phyloP scores from a whole-genome alignment of 2,888 invertebrate genomes.

The Neria commutata region DNA sequence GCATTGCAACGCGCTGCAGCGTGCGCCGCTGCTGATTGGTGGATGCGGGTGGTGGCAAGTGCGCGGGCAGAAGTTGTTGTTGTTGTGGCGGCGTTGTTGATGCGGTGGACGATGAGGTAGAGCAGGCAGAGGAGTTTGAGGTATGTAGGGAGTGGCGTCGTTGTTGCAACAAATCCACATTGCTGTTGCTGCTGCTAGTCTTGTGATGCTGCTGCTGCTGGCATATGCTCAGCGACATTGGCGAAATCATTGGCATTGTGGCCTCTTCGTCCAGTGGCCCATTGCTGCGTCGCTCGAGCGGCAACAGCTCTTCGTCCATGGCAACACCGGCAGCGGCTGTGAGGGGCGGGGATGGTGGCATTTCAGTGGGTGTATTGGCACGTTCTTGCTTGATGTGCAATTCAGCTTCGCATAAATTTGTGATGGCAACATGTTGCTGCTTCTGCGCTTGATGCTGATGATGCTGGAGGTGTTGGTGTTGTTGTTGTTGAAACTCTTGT shows the following conservation, averaged over 20 bases:
- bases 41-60: constrained; percentile 30
- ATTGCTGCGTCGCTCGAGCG: constrained; percentile 6
- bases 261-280: constrained; percentile 25
- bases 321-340: constrained; percentile 23
- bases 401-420: constrained; percentile 41
- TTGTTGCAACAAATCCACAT: constrained; percentile 26
- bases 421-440: constrained; percentile 34
- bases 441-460: constrained; percentile 35
- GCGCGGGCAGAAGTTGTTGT: constrained; percentile 32
- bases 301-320: constrained; percentile 21
- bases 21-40: constrained; percentile 30
- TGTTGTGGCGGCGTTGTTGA: constrained; percentile 20
- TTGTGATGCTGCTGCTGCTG: constrained; percentile 25
- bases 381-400: constrained; percentile 61
- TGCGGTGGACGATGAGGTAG: constrained; percentile 28
- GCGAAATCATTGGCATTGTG: constrained; percentile 35
- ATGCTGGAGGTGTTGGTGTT: constrained; percentile 34
- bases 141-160: constrained; percentile 44
- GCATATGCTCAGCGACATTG: constrained; percentile 32
- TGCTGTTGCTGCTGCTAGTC: constrained; percentile 26
- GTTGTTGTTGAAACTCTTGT: constrained; percentile 36
- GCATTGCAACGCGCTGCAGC: constrained; percentile 5
- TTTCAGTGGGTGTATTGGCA: constrained; percentile 47
- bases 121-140: constrained; percentile 33
- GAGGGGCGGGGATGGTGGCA: constrained; percentile 35